A percentile compares a stretch with the other conserved stretches of the same genome.
phyloP scores from a whole-genome alignment of 2,888 invertebrate genomes.

The Nemotelus pantherinus region DNA sequence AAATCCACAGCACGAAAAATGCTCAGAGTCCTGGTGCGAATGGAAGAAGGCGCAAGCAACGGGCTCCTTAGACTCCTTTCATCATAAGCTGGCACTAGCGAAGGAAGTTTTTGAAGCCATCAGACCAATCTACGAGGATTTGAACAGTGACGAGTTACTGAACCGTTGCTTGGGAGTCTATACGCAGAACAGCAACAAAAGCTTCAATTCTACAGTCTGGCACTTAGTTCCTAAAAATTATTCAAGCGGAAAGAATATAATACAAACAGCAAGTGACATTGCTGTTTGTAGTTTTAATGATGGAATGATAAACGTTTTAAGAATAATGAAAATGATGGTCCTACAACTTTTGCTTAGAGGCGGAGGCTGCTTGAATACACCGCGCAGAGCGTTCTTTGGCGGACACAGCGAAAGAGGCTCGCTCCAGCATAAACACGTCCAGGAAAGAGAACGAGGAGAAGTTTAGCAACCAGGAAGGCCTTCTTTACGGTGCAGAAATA shows the following conservation, averaged over 20 bases:
- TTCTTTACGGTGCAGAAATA: neutral
- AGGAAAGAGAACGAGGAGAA: too few relatives aligned
- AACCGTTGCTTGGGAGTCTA: neutral
- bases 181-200: slow-evolving; percentile 1
- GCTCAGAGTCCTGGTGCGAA: slow-evolving; percentile 37
- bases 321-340: too few relatives aligned
- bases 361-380: neutral
- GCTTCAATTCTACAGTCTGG: neutral
- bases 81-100: slow-evolving; percentile 1
- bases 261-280: slow-evolving; percentile 10
- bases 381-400: neutral
- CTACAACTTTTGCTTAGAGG: too few relatives aligned
- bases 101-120: slow-evolving; percentile 12
- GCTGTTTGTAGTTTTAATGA: neutral
- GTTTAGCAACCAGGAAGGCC: neutral
- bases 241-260: slow-evolving; percentile 8
- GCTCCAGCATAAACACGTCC: neutral
- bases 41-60: slow-evolving; percentile 19
- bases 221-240: slow-evolving; percentile 13
- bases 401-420: neutral
- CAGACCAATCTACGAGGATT: slow-evolving; percentile 22
- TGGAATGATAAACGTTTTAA: too few relatives aligned
- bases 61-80: slow-evolving; percentile 15
- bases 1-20: slow-evolving; percentile 16
- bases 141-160: slow-evolving; percentile 9